Evolutionary conservation across 2,888 invertebrate species (phyloP).

Genomic region (Cryptocephalus primarius): DNA sequence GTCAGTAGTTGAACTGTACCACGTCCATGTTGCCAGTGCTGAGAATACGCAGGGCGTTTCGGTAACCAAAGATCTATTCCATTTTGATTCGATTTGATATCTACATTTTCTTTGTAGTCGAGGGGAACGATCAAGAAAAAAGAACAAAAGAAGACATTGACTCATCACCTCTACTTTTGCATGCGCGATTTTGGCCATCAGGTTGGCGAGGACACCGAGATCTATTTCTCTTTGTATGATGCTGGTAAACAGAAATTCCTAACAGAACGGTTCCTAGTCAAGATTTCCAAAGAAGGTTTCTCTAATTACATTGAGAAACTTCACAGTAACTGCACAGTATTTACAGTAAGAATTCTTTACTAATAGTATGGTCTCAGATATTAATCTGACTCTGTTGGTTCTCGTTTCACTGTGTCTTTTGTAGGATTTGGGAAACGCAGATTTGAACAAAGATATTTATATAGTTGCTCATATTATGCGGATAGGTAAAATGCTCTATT

Average conservation of each 20-base stretch:
- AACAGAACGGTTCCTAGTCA: slow-evolving; percentile 81
- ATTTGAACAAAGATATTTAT: slow-evolving; percentile 75
- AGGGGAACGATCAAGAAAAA: slow-evolving; percentile 47
- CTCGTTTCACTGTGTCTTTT: slow-evolving; percentile 10
- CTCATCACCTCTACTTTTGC: slow-evolving; percentile 76
- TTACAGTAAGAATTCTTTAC: slow-evolving; percentile 43
- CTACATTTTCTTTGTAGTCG: slow-evolving; percentile 27
- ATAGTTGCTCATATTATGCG: slow-evolving; percentile 84
- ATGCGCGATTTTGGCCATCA: slow-evolving; percentile 83
- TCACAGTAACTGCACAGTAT: slow-evolving; percentile 80
- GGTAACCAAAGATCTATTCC: slow-evolving; percentile 42
- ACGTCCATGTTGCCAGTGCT: slow-evolving; percentile 67
- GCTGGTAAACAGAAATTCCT: slow-evolving; percentile 64
- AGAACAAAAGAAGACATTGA: slow-evolving; percentile 48
- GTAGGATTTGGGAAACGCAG: slow-evolving; percentile 73
- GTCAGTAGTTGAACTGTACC: slow-evolving; percentile 80
- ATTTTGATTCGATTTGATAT: not conserved
- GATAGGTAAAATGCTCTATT: slow-evolving; percentile 71
- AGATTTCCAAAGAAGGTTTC: slow-evolving; percentile 82
- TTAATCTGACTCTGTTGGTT: not conserved
- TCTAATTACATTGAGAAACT: slow-evolving; percentile 80
- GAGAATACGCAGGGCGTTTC: slow-evolving; percentile 56
- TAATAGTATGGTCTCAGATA: not conserved
- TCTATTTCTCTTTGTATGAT: slow-evolving; percentile 80
- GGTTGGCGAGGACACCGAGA: slow-evolving; percentile 81